These are phyloP conservation scores for Mesocentrotus franciscanus DNA, from an alignment of 53 echinoderm and acorn worm genomes.

Conservation along the genomic window DNA sequence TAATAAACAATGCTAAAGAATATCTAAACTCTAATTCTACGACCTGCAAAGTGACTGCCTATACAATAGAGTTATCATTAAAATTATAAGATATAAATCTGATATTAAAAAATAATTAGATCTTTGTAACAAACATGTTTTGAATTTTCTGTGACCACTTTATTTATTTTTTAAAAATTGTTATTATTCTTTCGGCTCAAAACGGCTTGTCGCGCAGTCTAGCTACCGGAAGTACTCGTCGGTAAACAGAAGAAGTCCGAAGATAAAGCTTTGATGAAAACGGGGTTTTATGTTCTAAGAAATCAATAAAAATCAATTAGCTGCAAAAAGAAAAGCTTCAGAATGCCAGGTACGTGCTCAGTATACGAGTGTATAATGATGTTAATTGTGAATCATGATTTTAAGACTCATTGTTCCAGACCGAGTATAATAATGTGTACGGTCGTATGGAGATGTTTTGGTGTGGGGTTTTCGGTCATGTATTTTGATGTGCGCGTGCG, in stretches of 20 bases:
- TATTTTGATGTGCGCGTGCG: not conserved
- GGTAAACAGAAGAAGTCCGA: not conserved
- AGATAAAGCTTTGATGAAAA: not conserved
- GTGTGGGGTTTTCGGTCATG: not conserved
- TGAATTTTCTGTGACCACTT: too few species aligned
- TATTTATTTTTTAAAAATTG: not conserved
- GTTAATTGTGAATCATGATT: not conserved
- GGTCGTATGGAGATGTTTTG: not conserved
- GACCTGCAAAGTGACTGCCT: too few species aligned
- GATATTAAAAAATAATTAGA: too few species aligned
- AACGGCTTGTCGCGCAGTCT: not conserved
- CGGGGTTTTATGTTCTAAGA: not conserved
- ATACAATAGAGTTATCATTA: too few species aligned
- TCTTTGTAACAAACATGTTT: too few species aligned
- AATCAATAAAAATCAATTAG: not conserved
- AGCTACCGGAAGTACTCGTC: not conserved
- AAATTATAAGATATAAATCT: too few species aligned
- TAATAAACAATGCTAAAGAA: too few species aligned
- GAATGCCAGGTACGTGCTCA: constrained; percentile 25
- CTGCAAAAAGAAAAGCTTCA: not conserved
- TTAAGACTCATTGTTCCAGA: not conserved
- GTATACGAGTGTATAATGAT: not conserved
- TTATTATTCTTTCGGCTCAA: not conserved
- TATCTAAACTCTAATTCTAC: too few species aligned
- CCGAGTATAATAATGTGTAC: not conserved